Evolutionary conservation across 53 echinoderm and acorn worm species (phyloP).

Genomic region (Zoroaster sp.): DNA sequence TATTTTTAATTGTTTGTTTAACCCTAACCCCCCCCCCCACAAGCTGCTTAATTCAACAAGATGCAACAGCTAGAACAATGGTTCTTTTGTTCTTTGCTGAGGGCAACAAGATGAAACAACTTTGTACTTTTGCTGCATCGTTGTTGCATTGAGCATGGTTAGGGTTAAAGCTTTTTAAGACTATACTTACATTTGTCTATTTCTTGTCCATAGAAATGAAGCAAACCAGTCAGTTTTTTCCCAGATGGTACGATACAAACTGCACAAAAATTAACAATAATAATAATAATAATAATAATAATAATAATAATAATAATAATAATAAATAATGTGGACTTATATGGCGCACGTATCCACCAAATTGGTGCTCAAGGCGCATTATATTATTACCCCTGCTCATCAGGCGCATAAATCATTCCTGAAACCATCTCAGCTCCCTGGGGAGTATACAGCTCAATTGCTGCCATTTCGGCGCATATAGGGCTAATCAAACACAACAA

Average conservation of each 20-base stretch:
- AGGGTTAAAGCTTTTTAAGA: background rate
- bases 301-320: background rate
- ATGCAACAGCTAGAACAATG: background rate
- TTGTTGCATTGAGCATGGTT: background rate
- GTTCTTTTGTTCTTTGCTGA: background rate
- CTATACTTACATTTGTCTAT: conserved; percentile 59
- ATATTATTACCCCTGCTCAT: no score
- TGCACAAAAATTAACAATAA: background rate
- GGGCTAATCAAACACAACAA: no score
- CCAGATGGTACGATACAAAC: conserved; percentile 61
- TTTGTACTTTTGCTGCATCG: background rate
- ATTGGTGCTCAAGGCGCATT: background rate
- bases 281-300: background rate
- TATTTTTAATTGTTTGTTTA: background rate
- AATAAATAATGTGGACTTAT: background rate
- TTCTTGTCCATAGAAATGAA: conserved; percentile 86
- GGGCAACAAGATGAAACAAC: background rate
- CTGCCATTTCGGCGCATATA: no score
- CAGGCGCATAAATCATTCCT: no score
- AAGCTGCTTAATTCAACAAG: no score
- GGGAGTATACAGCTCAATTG: no score
- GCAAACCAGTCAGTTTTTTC: conserved; percentile 64
- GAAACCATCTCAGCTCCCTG: no score
- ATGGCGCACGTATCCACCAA: no score
- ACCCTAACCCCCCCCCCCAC: background rate